These are phyloP conservation scores for Drosophila helvetica DNA, from an alignment of 2,888 invertebrate species.

Conservation along the genomic window DNA sequence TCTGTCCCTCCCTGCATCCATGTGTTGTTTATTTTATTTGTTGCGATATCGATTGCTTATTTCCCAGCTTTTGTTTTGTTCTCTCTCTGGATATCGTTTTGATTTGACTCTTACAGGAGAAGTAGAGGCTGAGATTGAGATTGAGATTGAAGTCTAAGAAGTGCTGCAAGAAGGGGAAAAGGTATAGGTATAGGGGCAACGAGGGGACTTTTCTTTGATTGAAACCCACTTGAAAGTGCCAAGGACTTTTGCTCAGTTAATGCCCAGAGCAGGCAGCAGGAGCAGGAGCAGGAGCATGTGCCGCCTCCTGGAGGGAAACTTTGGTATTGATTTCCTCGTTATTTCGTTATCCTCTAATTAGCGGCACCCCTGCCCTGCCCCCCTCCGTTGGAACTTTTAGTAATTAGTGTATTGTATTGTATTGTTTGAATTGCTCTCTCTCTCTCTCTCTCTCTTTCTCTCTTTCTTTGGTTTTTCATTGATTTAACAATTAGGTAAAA, in stretches of 20 bases:
- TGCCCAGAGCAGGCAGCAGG: slow-evolving; percentile 3
- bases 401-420: slow-evolving; percentile 57
- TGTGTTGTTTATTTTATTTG: slow-evolving; percentile 69
- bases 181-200: neutral
- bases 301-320: too few species aligned
- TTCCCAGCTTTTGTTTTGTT: slow-evolving; percentile 38
- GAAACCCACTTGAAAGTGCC: slow-evolving; percentile 40
- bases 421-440: slow-evolving; percentile 41
- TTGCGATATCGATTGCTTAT: slow-evolving; percentile 21
- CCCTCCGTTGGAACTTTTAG: slow-evolving; percentile 44
- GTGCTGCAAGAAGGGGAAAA: neutral
- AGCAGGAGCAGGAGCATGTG: too few species aligned
- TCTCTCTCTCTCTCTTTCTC: neutral
- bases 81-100: slow-evolving; percentile 31
- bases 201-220: slow-evolving; percentile 26
- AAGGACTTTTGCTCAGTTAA: slow-evolving; percentile 31
- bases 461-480: slow-evolving; percentile 51
- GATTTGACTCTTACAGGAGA: slow-evolving; percentile 19
- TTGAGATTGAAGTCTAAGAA: slow-evolving; percentile 18
- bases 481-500: slow-evolving; percentile 72
- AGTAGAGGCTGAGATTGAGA: slow-evolving; percentile 18
- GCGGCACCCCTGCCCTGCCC: slow-evolving; percentile 2
- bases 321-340: slow-evolving; percentile 28
- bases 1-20: slow-evolving; percentile 24
- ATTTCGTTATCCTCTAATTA: slow-evolving; percentile 47